Conservation (phyloP, 2,113 vertebrate genomes). For the Urocolius indicus region DNA sequence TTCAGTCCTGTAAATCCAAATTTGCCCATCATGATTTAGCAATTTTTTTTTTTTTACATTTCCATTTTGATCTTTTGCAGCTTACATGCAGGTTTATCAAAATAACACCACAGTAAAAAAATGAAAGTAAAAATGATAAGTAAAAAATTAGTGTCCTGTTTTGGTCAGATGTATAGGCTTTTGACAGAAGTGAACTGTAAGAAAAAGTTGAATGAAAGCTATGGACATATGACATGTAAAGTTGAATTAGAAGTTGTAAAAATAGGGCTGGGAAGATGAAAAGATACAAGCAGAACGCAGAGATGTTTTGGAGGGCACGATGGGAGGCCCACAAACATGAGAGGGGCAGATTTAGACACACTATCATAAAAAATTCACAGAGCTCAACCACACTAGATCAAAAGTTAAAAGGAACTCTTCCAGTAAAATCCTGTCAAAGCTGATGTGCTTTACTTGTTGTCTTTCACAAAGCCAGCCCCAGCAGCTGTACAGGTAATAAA, state of each 20-base stretch:
- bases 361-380: not conserved
- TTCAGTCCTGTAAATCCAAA: not conserved
- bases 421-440: constrained; percentile 7
- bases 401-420: constrained; percentile 30
- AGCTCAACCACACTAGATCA: not conserved
- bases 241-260: not conserved
- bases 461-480: not conserved
- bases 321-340: accelerated
- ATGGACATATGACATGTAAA: not conserved
- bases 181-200: not conserved
- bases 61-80: not conserved
- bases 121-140: not conserved
- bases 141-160: not conserved
- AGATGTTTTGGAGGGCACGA: not conserved
- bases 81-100: not conserved
- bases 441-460: not conserved
- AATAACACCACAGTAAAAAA: not conserved
- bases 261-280: not conserved
- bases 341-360: not conserved
- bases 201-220: not conserved
- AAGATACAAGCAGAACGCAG: not conserved
- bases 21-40: not conserved
- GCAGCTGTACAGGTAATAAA: not conserved
- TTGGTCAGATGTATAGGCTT: not conserved
- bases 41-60: not conserved